phyloP scores from a whole-genome alignment of 2,113 vertebrate genomes.

The Ophiodon elongatus region DNA sequence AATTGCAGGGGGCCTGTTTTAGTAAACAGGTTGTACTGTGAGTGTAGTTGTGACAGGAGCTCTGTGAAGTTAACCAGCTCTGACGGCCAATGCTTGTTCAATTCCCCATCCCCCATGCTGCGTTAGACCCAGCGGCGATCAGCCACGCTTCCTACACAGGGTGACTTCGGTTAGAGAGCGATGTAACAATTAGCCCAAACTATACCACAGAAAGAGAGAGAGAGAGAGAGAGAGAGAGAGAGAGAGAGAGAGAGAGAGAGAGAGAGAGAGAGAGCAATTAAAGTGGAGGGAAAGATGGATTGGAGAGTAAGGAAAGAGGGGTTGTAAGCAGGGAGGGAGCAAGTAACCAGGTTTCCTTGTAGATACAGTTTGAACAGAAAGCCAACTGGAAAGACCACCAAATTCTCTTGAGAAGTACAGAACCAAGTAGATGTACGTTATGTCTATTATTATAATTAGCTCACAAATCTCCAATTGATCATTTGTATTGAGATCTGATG shows the following conservation, averaged over 20 bases:
- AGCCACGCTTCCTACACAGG: slow-evolving; percentile 54
- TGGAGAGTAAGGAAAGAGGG: background rate
- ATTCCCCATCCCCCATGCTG: slow-evolving; percentile 74
- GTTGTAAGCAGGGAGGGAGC: background rate
- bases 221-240: slow-evolving; percentile 26
- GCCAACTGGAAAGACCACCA: background rate
- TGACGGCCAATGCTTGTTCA: slow-evolving; percentile 85
- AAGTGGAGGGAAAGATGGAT: slow-evolving; percentile 30
- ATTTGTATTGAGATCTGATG: background rate
- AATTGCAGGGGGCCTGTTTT: slow-evolving; percentile 67
- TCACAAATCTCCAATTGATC: background rate
- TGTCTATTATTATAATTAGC: background rate
- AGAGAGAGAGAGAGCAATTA: slow-evolving; percentile 21
- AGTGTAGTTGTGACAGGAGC: slow-evolving; percentile 75
- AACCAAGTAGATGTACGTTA: background rate
- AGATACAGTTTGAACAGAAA: background rate
- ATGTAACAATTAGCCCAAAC: slow-evolving; percentile 71
- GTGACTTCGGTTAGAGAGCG: slow-evolving; percentile 46
- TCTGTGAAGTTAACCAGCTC: slow-evolving; percentile 82
- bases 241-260: slow-evolving; percentile 17
- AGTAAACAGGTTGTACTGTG: slow-evolving; percentile 79
- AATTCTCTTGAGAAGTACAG: background rate
- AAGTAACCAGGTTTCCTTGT: background rate
- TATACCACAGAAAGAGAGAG: slow-evolving; percentile 22
- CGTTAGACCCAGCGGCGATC: slow-evolving; percentile 54